A percentile compares a stretch with the other conserved stretches of the same genome.
Evolutionary conservation across 2,113 vertebrate genomes (phyloP).

Genomic region (Corythornis madagascariensis): DNA sequence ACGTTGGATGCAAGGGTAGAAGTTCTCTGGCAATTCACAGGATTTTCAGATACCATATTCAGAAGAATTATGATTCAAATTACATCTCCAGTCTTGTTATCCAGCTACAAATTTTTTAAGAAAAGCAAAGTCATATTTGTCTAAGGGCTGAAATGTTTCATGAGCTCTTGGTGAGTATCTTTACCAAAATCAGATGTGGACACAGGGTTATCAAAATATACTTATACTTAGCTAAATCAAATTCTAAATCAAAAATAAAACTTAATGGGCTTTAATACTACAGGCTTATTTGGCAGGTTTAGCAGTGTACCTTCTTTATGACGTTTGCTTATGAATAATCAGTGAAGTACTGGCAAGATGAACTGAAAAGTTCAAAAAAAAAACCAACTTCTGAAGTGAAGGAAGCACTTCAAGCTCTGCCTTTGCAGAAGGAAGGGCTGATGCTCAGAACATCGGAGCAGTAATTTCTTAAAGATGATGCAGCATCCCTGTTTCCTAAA

Average conservation of each 20-base stretch:
- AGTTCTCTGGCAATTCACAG: not conserved
- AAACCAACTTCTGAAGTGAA: not conserved
- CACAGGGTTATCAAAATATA: not conserved
- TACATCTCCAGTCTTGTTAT: not conserved
- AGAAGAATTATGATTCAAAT: not conserved
- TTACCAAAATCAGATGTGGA: not conserved
- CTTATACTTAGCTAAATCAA: not conserved
- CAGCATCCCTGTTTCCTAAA: not conserved
- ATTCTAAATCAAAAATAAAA: not conserved
- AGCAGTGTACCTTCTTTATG: not conserved
- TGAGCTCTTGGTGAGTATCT: not conserved
- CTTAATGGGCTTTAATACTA: not conserved
- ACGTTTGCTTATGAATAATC: not conserved
- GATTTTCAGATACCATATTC: not conserved
- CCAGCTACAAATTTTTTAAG: not conserved
- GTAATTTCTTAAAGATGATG: not conserved
- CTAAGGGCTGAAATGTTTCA: not conserved
- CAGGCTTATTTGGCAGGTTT: not conserved
- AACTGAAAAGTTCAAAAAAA: not conserved
- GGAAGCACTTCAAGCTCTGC: not conserved
- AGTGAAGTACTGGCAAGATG: not conserved
- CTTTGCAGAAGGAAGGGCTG: not conserved
- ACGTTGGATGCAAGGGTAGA: not conserved
- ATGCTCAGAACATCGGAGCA: not conserved
- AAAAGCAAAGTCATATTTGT: not conserved